Conservation (phyloP, 2,888 invertebrate species). For the Augochlorella aurata region DNA sequence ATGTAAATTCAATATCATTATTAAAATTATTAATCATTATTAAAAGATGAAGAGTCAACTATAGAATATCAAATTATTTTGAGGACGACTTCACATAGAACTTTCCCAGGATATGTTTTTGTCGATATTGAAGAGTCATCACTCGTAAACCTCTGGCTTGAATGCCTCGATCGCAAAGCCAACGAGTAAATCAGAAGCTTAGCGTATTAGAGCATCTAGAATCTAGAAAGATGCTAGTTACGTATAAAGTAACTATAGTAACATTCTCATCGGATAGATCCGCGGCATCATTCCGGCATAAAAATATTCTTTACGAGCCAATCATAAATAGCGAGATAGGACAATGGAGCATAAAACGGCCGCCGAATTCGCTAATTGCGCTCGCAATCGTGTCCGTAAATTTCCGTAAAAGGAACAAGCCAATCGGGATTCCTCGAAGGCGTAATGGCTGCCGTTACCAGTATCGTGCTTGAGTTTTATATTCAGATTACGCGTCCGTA, state of each 20-base stretch:
- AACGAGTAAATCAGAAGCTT: background rate
- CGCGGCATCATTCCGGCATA: background rate
- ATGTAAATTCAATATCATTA: no score
- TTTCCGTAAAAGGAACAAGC: slow-evolving; percentile 19
- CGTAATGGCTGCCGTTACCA: background rate
- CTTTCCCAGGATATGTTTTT: no score
- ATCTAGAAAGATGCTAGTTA: background rate
- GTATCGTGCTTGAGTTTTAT: slow-evolving; percentile 38
- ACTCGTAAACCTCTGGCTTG: no score
- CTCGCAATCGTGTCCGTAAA: slow-evolving; percentile 11
- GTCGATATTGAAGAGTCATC: no score
- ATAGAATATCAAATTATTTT: no score
- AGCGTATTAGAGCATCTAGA: no score
- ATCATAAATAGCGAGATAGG: background rate
- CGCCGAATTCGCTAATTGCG: slow-evolving; percentile 31
- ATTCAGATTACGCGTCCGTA: slow-evolving; percentile 35
- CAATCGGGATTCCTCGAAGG: slow-evolving; percentile 32
- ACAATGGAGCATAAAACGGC: slow-evolving; percentile 17
- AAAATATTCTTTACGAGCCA: background rate
- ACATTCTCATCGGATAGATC: background rate
- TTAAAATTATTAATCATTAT: no score
- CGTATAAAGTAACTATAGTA: background rate
- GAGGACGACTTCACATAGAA: no score
- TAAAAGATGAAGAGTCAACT: no score
- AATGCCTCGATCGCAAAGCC: background rate